These are phyloP conservation scores for Drosophila borborema DNA, from an alignment of 2,888 invertebrate species.

Conservation along the genomic window DNA sequence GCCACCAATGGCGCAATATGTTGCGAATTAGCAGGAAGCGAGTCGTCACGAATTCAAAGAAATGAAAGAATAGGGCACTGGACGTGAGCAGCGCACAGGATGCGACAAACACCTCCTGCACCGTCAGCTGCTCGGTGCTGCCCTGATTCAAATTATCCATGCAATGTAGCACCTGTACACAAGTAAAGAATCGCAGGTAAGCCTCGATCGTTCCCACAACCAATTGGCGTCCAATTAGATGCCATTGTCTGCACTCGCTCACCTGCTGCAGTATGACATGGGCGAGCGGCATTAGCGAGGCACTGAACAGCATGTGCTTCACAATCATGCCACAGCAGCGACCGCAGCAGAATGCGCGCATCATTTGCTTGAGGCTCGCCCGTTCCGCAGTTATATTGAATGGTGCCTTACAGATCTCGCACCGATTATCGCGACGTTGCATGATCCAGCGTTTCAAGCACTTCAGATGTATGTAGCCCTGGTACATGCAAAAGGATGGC, in stretches of 20 bases:
- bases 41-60: conserved; percentile 82
- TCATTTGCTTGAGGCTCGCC: conserved; percentile 68
- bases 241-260: conserved; percentile 31
- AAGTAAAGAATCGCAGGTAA: conserved; percentile 55
- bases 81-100: conserved; percentile 79
- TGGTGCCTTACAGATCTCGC: conserved; percentile 80
- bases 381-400: conserved; percentile 75
- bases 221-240: conserved; percentile 13
- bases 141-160: conserved; percentile 82
- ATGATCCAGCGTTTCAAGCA: conserved; percentile 83
- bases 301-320: conserved; percentile 77
- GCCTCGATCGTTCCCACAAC: conserved; percentile 16
- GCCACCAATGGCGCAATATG: conserved; percentile 84
- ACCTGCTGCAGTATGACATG: conserved; percentile 82
- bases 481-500: background rate
- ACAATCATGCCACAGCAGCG: conserved; percentile 81
- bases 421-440: conserved; percentile 76
- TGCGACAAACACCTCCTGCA: conserved; percentile 73
- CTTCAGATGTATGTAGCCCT: conserved; percentile 82
- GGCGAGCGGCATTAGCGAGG: conserved; percentile 80
- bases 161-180: conserved; percentile 76
- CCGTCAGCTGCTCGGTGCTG: conserved; percentile 67
- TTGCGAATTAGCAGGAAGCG: conserved; percentile 79
- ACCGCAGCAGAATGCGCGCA: conserved; percentile 76
- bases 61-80: conserved; percentile 83